Evolutionary conservation across 2,113 vertebrate genomes (phyloP).

Genomic region (Poecilia latipinna): DNA sequence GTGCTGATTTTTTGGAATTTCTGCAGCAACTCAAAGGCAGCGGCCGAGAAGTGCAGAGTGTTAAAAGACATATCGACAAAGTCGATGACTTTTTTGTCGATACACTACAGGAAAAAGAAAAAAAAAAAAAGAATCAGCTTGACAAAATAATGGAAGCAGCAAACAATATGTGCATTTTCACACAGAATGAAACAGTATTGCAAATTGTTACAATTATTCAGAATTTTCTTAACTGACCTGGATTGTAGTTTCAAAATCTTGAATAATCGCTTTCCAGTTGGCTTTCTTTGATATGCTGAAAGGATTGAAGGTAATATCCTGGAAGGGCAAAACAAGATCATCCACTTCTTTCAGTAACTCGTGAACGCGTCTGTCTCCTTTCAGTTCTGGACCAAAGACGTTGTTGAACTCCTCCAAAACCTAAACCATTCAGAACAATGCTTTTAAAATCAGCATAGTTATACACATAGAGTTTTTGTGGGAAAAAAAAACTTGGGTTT

Average conservation of each 20-base stretch:
- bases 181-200: too few species aligned
- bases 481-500: background rate
- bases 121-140: background rate
- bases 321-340: slow-evolving; percentile 81
- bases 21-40: slow-evolving; percentile 89
- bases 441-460: background rate
- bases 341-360: slow-evolving; percentile 84
- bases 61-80: slow-evolving; percentile 93
- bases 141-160: background rate
- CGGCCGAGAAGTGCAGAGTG: slow-evolving; percentile 87
- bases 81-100: slow-evolving; percentile 87
- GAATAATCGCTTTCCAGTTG: slow-evolving; percentile 86
- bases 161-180: background rate
- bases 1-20: slow-evolving; percentile 88
- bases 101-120: slow-evolving; percentile 75
- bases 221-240: slow-evolving; percentile 72
- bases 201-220: background rate
- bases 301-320: slow-evolving; percentile 85
- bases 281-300: slow-evolving; percentile 79
- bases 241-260: slow-evolving; percentile 85
- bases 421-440: slow-evolving; percentile 64
- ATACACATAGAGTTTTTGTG: background rate
- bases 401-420: slow-evolving; percentile 89
- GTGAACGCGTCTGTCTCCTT: slow-evolving; percentile 83
- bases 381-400: slow-evolving; percentile 88